phyloP scores from a whole-genome alignment of 2,113 vertebrate species.

The Nyctibius bracteatus region DNA sequence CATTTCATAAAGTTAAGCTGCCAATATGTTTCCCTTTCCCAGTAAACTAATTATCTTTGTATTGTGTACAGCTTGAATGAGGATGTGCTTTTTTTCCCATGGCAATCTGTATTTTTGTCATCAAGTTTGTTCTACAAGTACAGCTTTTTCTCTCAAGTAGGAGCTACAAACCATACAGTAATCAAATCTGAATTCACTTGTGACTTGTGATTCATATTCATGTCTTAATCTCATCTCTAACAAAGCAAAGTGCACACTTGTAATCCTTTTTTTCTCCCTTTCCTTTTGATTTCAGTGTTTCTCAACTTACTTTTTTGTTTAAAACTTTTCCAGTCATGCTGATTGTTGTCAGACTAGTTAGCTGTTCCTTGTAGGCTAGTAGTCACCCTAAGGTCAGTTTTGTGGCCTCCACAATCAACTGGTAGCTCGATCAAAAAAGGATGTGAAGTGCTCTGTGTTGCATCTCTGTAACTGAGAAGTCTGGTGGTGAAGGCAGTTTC shows the following conservation, averaged over 20 bases:
- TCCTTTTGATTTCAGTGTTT: not conserved
- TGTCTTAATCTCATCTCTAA: not conserved
- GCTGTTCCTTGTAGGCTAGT: not conserved
- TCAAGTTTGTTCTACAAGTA: not conserved
- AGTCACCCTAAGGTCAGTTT: not conserved
- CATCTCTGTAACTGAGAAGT: not conserved
- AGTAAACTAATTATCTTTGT: not conserved
- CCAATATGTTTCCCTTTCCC: not conserved
- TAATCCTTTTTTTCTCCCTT: not conserved
- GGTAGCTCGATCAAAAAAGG: not conserved
- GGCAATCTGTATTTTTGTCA: slow-evolving; percentile 6
- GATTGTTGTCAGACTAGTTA: not conserved
- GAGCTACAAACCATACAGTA: not conserved
- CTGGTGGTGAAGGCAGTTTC: not conserved
- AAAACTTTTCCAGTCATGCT: not conserved
- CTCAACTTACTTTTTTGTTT: not conserved
- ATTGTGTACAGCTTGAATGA: not conserved
- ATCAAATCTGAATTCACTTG: not conserved
- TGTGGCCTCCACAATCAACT: not conserved
- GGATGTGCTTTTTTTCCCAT: not conserved
- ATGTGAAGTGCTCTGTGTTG: not conserved
- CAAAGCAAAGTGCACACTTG: not conserved
- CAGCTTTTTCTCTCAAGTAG: not conserved
- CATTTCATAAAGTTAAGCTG: not conserved
- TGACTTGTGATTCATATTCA: not conserved